Evolutionary conservation across 1,140 invertebrate species (phyloP), one percentile per base, ranked within the genome.

Genomic region (Aphaenogaster ashmeadi): DNA sequence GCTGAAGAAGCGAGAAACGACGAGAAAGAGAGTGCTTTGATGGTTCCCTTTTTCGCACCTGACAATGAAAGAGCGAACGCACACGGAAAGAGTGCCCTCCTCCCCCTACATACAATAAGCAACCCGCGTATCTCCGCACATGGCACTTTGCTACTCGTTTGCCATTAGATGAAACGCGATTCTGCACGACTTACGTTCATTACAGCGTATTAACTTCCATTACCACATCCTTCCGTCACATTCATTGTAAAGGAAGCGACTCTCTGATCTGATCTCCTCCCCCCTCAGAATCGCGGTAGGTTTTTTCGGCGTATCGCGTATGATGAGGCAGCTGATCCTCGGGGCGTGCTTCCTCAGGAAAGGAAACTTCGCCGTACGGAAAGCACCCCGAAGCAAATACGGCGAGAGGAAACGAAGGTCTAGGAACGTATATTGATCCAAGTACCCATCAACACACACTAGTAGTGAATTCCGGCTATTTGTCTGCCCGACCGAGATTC

Each of bases 401-500:
- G 54, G 13, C 18, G 52, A 67, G 52, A 79, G 50, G 27, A 47
- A 33, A 56, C 58, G n/a, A 56, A 87, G 62, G 41, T 88, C 54
- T 66, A 58, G 11, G 3, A 84, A 44, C 64, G 72, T 56, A 56
- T 52, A 74, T 85, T 67, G 79, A 89, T 72, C 33, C 88, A 44
- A 85, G 21, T 71, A 64, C 36, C 18, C 54, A 56, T 56, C 44
- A 27, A 60, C 75, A 62, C 69, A 71, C 56, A 71, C 18, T 27
- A 27, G 54, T 74, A 85, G 50, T 79, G 56, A 89, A 89, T 89
- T 88, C 52, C 50, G 50, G 21, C 60, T 80, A 54, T 47, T 86
- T 79, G 75, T 60, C 41, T 21, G 27, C 41, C 72, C 41, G 41
- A 47, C 60, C 47, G 67, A 81, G n/a, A 36, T 41, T 67, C 3